Conservation (phyloP, 2,888 invertebrate genomes). For the Cephus rjabovi region DNA sequence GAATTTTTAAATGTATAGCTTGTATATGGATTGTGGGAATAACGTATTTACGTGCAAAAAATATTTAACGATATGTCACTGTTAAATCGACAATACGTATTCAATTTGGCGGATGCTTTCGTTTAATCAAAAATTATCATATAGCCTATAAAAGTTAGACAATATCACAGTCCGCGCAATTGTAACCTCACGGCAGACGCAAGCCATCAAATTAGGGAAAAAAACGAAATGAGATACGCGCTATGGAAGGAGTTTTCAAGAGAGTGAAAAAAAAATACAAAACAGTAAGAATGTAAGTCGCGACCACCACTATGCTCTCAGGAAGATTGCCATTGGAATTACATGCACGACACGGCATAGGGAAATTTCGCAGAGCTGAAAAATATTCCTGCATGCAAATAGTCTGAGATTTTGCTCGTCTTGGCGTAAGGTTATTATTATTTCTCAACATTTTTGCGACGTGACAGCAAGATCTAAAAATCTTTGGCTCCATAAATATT, state of each 20-base stretch:
- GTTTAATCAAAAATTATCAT: not conserved
- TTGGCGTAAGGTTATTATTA: constrained; percentile 5
- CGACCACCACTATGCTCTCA: constrained; percentile 29
- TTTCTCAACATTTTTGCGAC: not conserved
- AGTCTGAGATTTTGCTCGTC: not conserved
- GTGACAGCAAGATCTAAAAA: not conserved
- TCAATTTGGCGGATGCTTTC: not conserved
- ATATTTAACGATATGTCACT: not conserved
- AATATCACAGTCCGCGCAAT: too few species aligned
- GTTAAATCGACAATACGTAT: not conserved
- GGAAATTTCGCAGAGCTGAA: constrained; percentile 9
- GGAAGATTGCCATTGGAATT: constrained; percentile 39
- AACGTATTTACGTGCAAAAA: not conserved
- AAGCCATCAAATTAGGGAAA: not conserved
- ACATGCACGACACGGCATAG: constrained; percentile 9
- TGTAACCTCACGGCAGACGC: not conserved
- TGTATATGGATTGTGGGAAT: not conserved
- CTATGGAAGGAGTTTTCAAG: not conserved
- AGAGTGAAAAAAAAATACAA: constrained; percentile 15
- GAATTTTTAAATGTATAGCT: not conserved
- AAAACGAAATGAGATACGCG: not conserved
- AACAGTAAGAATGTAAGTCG: constrained; percentile 2
- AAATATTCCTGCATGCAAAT: constrained; percentile 3
- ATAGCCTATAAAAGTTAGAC: not conserved
- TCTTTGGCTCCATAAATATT: not conserved